Percentiles rank a stretch among this genome's conserved stretches.
These are phyloP conservation scores for Triplophysa yarkandensis DNA, from an alignment of 2,797 vertebrate species.

Conservation along the genomic window DNA sequence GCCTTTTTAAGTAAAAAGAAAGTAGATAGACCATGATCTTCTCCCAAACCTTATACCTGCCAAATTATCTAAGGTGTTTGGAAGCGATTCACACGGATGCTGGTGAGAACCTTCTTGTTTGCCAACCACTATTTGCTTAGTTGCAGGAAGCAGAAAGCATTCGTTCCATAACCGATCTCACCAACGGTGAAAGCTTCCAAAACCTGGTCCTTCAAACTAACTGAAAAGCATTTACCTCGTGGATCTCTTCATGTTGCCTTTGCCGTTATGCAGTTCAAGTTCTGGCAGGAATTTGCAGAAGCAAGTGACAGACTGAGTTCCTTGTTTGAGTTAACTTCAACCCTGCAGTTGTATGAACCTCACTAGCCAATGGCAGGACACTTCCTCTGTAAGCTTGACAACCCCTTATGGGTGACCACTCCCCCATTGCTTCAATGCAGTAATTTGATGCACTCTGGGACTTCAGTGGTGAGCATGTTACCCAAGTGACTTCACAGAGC, in stretches of 20 bases:
- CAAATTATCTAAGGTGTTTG: background rate
- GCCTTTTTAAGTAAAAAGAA: background rate
- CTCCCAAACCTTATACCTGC: too few relatives aligned
- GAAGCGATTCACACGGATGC: background rate
- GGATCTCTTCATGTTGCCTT: constrained; percentile 74
- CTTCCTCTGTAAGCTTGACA: constrained; percentile 59
- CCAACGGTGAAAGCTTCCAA: constrained; percentile 20
- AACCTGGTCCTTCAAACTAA: background rate
- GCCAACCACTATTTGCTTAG: constrained; percentile 11
- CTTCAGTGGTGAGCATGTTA: constrained; percentile 30
- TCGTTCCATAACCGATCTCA: background rate
- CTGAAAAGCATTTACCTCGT: constrained; percentile 68
- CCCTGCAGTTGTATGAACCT: constrained; percentile 52
- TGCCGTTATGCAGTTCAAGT: constrained; percentile 55
- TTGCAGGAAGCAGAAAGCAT: constrained; percentile 21
- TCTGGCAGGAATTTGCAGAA: constrained; percentile 46
- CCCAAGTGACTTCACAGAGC: background rate
- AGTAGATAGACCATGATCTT: background rate
- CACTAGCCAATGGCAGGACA: constrained; percentile 68
- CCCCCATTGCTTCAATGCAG: constrained; percentile 42
- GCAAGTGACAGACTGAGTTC: constrained; percentile 65
- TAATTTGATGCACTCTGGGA: constrained; percentile 56
- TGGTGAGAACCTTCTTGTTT: constrained; percentile 15
- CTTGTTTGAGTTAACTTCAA: constrained; percentile 71
- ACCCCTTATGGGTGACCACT: constrained; percentile 57